Base-by-base conservation (phyloP, 1,140 invertebrate species). In the Halesus radiatus region DNA sequence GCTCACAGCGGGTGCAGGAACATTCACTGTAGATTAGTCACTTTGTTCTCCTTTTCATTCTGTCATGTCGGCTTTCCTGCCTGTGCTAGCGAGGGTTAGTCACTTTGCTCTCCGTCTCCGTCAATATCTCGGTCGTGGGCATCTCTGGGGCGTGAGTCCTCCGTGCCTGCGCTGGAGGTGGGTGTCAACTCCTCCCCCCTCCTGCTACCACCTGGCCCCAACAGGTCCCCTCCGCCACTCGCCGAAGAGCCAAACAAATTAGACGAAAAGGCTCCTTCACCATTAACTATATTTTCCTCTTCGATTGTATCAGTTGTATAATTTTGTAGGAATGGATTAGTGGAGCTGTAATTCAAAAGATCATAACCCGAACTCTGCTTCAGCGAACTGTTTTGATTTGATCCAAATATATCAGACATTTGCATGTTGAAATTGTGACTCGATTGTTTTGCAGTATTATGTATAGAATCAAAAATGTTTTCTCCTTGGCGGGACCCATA, bases 281-380 rank as follows among this genome's bases (percentile, higher is more conserved):
- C 75, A 54, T 81, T 84, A 7, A 76, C 83, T 18, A 79, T 80
- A 23, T 60, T 86, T 84, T 81, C 85, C 78, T 76, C 80, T 85
- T 81, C 84, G 1, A 81, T 81, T 13, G 77, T 78, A 50, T 80
- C 85, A 1, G 87, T 83, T 3, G 87, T 83, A 78, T 92, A 92
- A 84, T 90, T 89, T 87, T 92, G 87, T 84, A 92, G 85, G 85
- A 92, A 92, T 56, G 91, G 91, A 88, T 92, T 92, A 32, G 91
- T 92, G 81, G 91, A 88, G 72, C 86, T 90, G 84, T 90, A 89
- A 52, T 87, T 88, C 15, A 86, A 84, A 8, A 72, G 78, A 16
- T 85, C 83, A 82, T 87, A 88, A 58, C 77, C 84, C 22, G 81
- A 81, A 76, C 80, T 85, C 32, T 70, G 84, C 26, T 81, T 84